Conservation (phyloP, 2,113 vertebrate species). For the Poicephalus meyeri region DNA sequence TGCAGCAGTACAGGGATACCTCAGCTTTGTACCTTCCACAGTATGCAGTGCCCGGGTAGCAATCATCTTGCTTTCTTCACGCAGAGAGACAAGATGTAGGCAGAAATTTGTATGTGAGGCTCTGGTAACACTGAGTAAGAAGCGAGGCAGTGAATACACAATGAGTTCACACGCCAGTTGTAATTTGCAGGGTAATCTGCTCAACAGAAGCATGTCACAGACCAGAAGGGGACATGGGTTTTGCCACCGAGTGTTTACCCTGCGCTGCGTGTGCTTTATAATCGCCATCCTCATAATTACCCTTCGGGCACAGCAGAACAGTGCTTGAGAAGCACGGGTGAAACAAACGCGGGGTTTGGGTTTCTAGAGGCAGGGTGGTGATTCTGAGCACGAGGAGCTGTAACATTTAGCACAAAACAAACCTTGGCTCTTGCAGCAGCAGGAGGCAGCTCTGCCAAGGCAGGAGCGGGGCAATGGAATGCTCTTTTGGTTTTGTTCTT, state of each 20-base stretch:
- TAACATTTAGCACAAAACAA: background rate
- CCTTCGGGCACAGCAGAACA: conserved; percentile 7
- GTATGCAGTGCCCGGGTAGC: rapidly evolving
- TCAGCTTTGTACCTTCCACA: background rate
- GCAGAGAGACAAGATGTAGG: background rate
- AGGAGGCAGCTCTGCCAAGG: background rate
- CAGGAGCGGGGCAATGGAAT: background rate
- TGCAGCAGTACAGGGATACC: background rate
- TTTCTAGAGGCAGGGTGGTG: conserved; percentile 24
- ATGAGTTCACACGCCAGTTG: background rate
- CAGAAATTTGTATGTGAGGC: background rate
- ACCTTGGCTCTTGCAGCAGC: background rate
- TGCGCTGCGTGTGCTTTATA: background rate
- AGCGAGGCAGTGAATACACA: background rate
- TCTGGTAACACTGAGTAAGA: background rate
- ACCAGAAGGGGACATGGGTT: background rate
- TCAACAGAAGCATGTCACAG: conserved; percentile 33
- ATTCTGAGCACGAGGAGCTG: conserved; percentile 40
- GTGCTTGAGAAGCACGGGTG: background rate
- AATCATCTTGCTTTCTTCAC: background rate
- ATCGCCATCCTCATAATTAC: background rate
- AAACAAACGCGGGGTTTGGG: conserved; percentile 19
- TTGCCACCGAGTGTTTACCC: background rate
- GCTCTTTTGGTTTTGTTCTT: background rate
- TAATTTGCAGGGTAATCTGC: conserved; percentile 37